Conservation (phyloP, 1,140 invertebrate species). For the Drosophila sechellia region DNA sequence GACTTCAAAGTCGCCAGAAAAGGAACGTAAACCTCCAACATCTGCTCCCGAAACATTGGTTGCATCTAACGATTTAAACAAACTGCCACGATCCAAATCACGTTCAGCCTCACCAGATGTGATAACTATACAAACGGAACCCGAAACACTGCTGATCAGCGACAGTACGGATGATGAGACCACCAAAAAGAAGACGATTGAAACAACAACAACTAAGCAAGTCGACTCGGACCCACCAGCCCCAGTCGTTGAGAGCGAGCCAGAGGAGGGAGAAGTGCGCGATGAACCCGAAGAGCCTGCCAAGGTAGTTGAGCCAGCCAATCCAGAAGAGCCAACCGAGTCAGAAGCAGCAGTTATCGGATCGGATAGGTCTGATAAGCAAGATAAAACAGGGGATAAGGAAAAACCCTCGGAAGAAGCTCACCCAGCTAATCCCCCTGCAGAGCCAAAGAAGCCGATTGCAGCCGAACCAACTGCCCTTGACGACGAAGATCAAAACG, state of each 20-base stretch:
- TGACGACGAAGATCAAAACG: constrained; percentile 80
- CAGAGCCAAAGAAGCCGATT: constrained; percentile 1
- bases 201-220: not conserved
- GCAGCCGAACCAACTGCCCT: constrained; percentile 1
- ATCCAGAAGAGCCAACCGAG: not conserved
- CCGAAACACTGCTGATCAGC: constrained; percentile 77
- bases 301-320: constrained; percentile 8
- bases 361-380: not conserved
- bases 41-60: not conserved
- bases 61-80: not conserved
- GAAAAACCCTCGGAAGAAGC: not conserved
- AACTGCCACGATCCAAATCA: constrained; percentile 31
- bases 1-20: constrained; percentile 51
- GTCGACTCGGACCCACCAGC: constrained; percentile 7
- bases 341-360: not conserved
- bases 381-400: not conserved
- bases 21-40: not conserved
- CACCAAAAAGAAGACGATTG: constrained; percentile 55
- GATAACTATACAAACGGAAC: constrained; percentile 74
- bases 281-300: constrained; percentile 41
- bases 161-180: constrained; percentile 79
- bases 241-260: constrained; percentile 58
- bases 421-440: not conserved
- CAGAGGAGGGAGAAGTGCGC: constrained; percentile 70
- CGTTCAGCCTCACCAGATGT: constrained; percentile 81